phyloP scores from a whole-genome alignment of 2,113 vertebrate genomes.

The Anhinga anhinga region DNA sequence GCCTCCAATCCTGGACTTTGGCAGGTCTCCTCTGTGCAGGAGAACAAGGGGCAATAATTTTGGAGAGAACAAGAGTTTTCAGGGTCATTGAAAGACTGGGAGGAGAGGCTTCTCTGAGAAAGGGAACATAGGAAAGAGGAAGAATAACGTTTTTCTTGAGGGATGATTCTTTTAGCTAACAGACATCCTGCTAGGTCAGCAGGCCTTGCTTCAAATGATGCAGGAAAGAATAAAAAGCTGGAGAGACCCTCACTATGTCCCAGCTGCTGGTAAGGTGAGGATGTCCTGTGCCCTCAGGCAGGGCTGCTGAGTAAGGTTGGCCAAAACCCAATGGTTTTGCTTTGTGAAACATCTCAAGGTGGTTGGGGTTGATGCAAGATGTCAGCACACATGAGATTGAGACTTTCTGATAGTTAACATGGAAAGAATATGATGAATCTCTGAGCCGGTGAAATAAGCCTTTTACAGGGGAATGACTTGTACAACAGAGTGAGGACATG shows the following conservation, averaged over 20 bases:
- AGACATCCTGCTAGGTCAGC: not conserved
- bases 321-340: not conserved
- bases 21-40: not conserved
- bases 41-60: not conserved
- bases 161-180: not conserved
- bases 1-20: not conserved
- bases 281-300: not conserved
- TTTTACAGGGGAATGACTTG: not conserved
- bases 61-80: not conserved
- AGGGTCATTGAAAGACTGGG: not conserved
- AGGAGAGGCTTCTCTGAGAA: not conserved
- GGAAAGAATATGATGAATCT: not conserved
- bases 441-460: not conserved
- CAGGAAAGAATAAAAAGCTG: not conserved
- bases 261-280: not conserved
- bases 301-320: not conserved
- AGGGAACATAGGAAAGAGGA: not conserved
- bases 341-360: not conserved
- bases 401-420: not conserved
- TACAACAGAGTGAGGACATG: not conserved
- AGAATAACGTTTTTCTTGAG: not conserved
- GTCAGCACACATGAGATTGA: not conserved
- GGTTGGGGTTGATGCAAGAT: not conserved
- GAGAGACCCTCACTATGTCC: not conserved
- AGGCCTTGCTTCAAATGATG: not conserved